Evolutionary conservation across 1,140 invertebrate genomes (phyloP).

Genomic region (Neelides sp.): DNA sequence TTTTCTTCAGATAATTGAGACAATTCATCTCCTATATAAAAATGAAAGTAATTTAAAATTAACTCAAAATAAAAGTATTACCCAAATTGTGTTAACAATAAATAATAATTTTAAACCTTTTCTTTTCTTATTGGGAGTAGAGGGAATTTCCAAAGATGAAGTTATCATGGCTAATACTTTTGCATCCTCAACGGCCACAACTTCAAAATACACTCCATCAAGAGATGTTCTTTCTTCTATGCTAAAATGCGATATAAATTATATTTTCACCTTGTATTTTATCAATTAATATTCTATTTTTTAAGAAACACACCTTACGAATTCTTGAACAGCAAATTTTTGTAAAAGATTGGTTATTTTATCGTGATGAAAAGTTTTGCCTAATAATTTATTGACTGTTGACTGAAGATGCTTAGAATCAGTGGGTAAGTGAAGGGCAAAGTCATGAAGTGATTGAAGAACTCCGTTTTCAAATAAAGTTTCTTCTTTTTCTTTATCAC

Average conservation of each 20-base stretch:
- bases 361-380: slow-evolving; percentile 46
- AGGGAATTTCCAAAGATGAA: background rate
- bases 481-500: no score
- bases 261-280: background rate
- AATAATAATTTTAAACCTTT: slow-evolving; percentile 18
- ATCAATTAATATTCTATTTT: no score
- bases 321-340: slow-evolving; percentile 74
- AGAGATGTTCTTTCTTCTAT: slow-evolving; percentile 50
- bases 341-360: slow-evolving; percentile 63
- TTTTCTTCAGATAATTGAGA: background rate
- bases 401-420: slow-evolving; percentile 54
- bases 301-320: slow-evolving; percentile 49
- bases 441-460: slow-evolving; percentile 60
- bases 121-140: slow-evolving; percentile 11
- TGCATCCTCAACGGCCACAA: slow-evolving; percentile 54
- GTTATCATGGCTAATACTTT: slow-evolving; percentile 53
- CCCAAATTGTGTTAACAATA: background rate
- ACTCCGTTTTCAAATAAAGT: slow-evolving; percentile 51
- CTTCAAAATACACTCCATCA: slow-evolving; percentile 45
- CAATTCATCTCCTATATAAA: slow-evolving; percentile 16
- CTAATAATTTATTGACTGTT: slow-evolving; percentile 47
- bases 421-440: slow-evolving; percentile 60
- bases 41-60: slow-evolving; percentile 6
- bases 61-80: background rate
- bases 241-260: slow-evolving; percentile 32